Evolutionary conservation across 1,140 invertebrate species (phyloP), one percentile per base, ranked within the genome.

Genomic region (Yoshiicerus persimilis): DNA sequence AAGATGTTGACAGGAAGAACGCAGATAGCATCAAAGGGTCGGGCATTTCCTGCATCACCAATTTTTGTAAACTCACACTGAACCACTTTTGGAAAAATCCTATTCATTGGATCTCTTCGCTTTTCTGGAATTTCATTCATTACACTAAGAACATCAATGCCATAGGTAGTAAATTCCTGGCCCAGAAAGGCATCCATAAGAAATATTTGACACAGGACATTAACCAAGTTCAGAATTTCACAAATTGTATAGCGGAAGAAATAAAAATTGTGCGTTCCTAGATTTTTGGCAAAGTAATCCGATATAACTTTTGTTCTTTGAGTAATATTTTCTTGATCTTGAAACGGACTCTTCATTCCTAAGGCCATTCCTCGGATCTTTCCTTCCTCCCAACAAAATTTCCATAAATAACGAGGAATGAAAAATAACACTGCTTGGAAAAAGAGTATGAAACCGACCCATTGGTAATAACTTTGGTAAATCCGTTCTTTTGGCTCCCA

Each of bases 361-460:
- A 0, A 87, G 39, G 92, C 89, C 27, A 93, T 89, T 23, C 88
- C 89, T 41, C 90, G 89, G n/a, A 93, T 87, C 4, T 91, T 91
- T 10, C 91, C 91, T 1, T 88, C 90, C 89, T 93, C 92, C 89
- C 88, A 91, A 70, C 90, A 90, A 89, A 95, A 97, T 88, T 96
- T 96, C 96, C 96, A 97, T 0, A 97, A 90, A 91, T 95, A 96
- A 1, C 94, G 93, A 0, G 96, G 96, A 38, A 95, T 92, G 91
- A 96, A 96, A 91, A 96, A 96, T n/a, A 96, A 91, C 20, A 95
- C 93, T 92, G 92, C 93, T 91, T 93, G 92, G n/a, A 93, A 89
- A 25, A 92, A 92, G 10, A 94, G 88, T 27, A 93, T 91, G 89
- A 93, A 92, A 16, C 92, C 92, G 8, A 93, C 93, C 93, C 93